Conservation (phyloP, 2,888 invertebrate genomes). For the Caenorhabditis sp. region DNA sequence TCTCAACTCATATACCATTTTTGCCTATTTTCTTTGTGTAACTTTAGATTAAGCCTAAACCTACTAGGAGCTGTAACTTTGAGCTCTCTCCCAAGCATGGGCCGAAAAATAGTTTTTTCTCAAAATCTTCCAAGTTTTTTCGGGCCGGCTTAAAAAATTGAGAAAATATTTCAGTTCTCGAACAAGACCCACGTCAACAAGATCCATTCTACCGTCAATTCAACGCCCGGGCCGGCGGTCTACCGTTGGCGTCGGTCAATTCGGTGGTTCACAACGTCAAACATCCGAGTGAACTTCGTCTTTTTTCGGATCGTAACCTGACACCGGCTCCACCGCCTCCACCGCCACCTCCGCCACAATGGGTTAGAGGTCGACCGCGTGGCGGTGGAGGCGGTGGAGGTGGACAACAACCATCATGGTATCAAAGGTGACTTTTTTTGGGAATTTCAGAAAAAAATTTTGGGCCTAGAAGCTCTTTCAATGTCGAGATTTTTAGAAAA, state of each 20-base stretch:
- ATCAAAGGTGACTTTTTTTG: neutral
- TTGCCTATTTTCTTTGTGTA: too few species aligned
- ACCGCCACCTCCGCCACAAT: constrained; percentile 8
- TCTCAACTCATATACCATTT: too few species aligned
- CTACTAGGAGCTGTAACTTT: too few species aligned
- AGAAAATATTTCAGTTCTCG: constrained; percentile 12
- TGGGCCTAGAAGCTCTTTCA: too few species aligned
- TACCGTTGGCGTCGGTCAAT: constrained; percentile 34
- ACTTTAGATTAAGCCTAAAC: too few species aligned
- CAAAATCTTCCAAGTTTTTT: too few species aligned
- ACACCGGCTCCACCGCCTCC: constrained; percentile 18
- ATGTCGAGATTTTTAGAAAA: too few species aligned
- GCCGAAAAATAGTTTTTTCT: too few species aligned
- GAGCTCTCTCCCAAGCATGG: too few species aligned
- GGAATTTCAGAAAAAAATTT: too few species aligned
- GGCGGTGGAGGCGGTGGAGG: neutral
- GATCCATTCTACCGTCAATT: constrained; percentile 33
- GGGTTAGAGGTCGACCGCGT: constrained; percentile 29
- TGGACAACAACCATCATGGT: constrained; percentile 1
- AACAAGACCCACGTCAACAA: constrained; percentile 34
- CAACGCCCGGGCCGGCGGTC: constrained; percentile 26
- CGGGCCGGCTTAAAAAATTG: too few species aligned
- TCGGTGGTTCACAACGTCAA: constrained; percentile 37
- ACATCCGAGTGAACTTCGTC: constrained; percentile 13
- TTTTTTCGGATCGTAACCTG: neutral